Base-by-base conservation (phyloP, 2,113 vertebrate species). In the Chloropsis hardwickii region DNA sequence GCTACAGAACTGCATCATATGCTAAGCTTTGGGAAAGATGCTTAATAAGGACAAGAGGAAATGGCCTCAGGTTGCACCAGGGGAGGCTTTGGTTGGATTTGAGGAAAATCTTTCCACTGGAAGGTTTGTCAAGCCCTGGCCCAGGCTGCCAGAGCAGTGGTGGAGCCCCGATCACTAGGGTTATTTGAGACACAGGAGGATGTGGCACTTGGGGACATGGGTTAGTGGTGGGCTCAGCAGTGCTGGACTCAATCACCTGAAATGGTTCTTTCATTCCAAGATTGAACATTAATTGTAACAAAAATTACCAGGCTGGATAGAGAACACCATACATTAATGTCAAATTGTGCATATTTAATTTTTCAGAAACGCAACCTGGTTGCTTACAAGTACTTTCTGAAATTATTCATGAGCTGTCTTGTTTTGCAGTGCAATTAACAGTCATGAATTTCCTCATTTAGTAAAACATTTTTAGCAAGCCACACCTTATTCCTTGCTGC, bases 161-260 rank as follows among this genome's bases (percentile, higher is more conserved):
- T 6, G 5, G 7, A 10, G 58, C 73, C 50, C 50, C 50, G 33
- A 11, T 50, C 33, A 4, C 14, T 71, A 57, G 19, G 27, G 25
- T 60, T 14, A 5, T 61, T 60, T 10, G 5, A 5, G 33, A 19
- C 54, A 6, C 1, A 0, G 3, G 11, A 29, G 54, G 39, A 24
- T 12, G 27, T 67, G 58, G n/a, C 31, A 21, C 37, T 2, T 40
- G 37, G 48, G 42, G n/a, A n/a, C 7, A 1, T 5, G 42, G 42
- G 3, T 40, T 20, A 31, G 18, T 33, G 40, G 5, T 84, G 60
- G 45, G 3, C 53, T 66, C 12, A 21, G 42, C 42, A 35, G 24
- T 22, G 40, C 51, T 81, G 61, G 48, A 2, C 22, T 69, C n/a
- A 13, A 1, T 11, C 29, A 24, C 54, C 39, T 61, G 47, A 13